Conservation (phyloP, 2,113 vertebrate species). For the Petrocephalus zakoni region DNA sequence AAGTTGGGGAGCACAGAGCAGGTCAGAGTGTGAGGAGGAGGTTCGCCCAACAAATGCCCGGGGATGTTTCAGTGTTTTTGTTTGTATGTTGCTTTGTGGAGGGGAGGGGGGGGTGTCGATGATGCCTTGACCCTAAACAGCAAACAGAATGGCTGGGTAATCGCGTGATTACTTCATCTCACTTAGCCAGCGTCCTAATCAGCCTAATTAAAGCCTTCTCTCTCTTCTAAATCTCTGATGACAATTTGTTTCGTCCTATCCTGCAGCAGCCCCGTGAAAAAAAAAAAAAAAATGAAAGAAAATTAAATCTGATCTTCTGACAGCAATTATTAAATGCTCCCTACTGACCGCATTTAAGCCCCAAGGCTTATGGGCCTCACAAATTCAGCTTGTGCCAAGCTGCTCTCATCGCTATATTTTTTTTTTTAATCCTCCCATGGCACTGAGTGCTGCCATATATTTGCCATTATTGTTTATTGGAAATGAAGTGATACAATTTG, state of each 20-base stretch:
- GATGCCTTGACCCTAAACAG: slow-evolving; percentile 46
- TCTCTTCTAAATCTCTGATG: slow-evolving; percentile 95
- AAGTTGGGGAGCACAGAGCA: not conserved
- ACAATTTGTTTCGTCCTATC: slow-evolving; percentile 97
- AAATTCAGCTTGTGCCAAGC: slow-evolving; percentile 61
- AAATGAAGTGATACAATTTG: slow-evolving; percentile 14
- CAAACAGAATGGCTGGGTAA: slow-evolving; percentile 62
- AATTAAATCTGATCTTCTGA: slow-evolving; percentile 99
- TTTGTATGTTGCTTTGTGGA: slow-evolving; percentile 23
- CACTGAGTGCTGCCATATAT: not conserved
- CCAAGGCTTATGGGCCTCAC: slow-evolving; percentile 74
- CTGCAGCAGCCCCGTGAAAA: slow-evolving; percentile 91
- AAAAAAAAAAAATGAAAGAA: slow-evolving; percentile 50
- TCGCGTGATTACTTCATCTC: slow-evolving; percentile 74
- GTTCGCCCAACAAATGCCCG: not conserved
- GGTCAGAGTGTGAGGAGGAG: not conserved
- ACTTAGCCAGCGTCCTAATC: slow-evolving; percentile 79
- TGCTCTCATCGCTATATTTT: slow-evolving; percentile 36
- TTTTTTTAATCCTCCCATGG: slow-evolving; percentile 1
- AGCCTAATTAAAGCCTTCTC: slow-evolving; percentile 98
- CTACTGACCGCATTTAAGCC: slow-evolving; percentile 96
- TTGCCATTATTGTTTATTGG: slow-evolving; percentile 7
- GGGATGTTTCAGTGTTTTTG: not conserved
- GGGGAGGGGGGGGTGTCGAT: slow-evolving; percentile 36
- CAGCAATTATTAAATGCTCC: slow-evolving; percentile 99